A percentile compares a stretch with the other conserved stretches of the same genome.
phyloP scores from a whole-genome alignment of 2,113 vertebrate species.

The Centropus bengalensis region DNA sequence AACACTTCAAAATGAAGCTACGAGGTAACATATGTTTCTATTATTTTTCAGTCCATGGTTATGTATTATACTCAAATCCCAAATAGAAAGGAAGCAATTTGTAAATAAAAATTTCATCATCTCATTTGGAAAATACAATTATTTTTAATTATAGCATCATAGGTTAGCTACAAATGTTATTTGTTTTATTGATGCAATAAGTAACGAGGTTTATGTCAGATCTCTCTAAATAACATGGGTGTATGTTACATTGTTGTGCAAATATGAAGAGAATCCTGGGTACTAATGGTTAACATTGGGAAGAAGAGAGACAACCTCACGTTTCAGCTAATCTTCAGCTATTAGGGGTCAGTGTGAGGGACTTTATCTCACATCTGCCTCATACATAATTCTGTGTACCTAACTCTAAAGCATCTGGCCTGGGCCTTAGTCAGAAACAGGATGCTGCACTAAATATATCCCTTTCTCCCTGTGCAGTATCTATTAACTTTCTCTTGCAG shows the following conservation, averaged over 20 bases:
- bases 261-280: not conserved
- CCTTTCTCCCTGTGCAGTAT: not conserved
- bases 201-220: not conserved
- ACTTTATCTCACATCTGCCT: constrained; percentile 8
- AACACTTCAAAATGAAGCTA: not conserved
- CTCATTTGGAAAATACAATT: not conserved
- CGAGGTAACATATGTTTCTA: not conserved
- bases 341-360: not conserved
- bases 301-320: not conserved
- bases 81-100: not conserved
- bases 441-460: not conserved
- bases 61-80: not conserved
- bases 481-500: not conserved
- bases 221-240: not conserved
- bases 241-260: not conserved
- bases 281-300: not conserved
- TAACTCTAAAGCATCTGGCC: not conserved
- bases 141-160: not conserved
- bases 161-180: not conserved
- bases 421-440: not conserved
- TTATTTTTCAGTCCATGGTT: not conserved
- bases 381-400: not conserved
- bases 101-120: not conserved
- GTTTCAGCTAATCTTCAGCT: not conserved
- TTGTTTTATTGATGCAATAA: not conserved